Evolutionary conservation across 2,113 vertebrate genomes (phyloP).

Genomic region (Etia nguti): DNA sequence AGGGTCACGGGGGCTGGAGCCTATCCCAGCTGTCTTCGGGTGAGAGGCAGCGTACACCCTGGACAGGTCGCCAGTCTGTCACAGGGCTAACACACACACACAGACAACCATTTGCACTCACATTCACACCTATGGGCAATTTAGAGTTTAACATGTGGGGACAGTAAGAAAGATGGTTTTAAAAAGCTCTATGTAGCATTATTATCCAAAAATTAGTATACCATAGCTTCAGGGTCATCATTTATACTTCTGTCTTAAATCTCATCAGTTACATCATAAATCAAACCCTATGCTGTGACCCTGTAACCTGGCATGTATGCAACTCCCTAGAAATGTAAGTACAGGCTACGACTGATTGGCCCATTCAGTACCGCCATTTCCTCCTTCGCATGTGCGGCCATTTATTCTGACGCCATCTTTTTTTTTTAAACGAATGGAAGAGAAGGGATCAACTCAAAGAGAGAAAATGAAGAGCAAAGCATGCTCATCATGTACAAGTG

Average conservation of each 20-base stretch:
- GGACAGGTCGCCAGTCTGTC: neutral
- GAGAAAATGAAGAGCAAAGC: neutral
- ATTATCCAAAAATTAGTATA: neutral
- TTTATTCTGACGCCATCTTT: fast-evolving
- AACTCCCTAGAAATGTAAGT: neutral
- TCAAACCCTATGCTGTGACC: neutral
- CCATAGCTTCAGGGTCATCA: neutral
- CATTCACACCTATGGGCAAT: neutral
- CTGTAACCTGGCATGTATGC: neutral
- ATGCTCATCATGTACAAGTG: neutral
- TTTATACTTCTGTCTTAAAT: neutral
- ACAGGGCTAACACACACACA: neutral
- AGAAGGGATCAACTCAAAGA: neutral
- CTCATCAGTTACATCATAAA: neutral
- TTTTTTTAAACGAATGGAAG: neutral
- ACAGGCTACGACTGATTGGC: neutral
- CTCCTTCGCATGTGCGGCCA: neutral
- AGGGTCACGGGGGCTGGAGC: neutral
- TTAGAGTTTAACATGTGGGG: neutral
- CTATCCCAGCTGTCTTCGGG: neutral
- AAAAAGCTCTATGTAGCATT: neutral
- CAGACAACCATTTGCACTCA: fast-evolving
- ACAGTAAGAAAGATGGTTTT: neutral
- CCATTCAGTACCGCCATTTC: neutral
- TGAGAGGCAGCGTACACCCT: neutral